A percentile compares a stretch with the other conserved stretches of the same genome.
Evolutionary conservation across 2,113 vertebrate species (phyloP).

Genomic region (zebrafish (Danio rerio)): DNA sequence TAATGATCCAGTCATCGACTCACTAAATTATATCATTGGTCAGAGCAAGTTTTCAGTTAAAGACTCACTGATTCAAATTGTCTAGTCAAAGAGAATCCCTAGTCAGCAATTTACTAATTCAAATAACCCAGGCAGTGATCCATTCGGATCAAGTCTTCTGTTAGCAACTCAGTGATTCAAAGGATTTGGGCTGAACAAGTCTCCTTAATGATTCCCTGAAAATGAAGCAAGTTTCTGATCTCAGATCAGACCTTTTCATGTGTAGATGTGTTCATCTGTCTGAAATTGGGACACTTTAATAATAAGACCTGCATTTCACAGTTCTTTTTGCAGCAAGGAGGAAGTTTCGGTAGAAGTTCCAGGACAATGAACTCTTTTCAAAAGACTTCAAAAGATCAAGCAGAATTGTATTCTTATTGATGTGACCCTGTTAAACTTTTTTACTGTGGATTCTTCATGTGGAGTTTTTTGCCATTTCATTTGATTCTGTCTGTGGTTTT

Average conservation of each 20-base stretch:
- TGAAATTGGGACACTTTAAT: not conserved
- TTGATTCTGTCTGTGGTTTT: conserved; percentile 11
- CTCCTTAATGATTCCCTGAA: no score
- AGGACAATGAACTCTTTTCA: not conserved
- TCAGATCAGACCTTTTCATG: not conserved
- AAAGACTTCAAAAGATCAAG: conserved; percentile 1
- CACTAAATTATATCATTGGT: no score
- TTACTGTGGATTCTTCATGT: not conserved
- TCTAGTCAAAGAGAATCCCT: no score
- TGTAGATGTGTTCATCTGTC: not conserved
- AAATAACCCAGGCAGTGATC: no score
- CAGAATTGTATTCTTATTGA: not conserved
- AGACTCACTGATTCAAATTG: no score
- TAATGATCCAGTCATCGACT: no score
- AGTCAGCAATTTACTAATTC: no score
- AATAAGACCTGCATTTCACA: not conserved
- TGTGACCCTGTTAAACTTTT: not conserved
- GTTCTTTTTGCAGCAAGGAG: not conserved
- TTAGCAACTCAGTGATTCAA: no score
- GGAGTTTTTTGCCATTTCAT: conserved; percentile 17
- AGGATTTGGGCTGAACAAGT: no score
- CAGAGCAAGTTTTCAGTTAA: no score
- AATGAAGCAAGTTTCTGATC: not conserved
- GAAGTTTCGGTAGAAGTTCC: not conserved
- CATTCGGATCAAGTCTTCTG: no score